Conservation (phyloP, 2,888 invertebrate species). For the Macaria liturata region DNA sequence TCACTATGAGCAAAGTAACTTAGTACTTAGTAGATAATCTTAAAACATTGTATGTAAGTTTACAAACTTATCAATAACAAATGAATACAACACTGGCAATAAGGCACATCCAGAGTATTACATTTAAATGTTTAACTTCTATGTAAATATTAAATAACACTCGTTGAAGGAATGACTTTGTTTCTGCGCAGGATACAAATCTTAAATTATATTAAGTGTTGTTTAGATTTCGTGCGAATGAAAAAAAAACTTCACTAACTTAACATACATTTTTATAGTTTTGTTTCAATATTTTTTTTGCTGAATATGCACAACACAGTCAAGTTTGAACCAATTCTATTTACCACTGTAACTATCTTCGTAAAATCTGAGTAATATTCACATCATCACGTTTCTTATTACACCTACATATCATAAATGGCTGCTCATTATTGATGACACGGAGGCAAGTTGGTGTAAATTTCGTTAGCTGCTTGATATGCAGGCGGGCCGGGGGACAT, state of each 20-base stretch:
- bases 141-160: slow-evolving; percentile 22
- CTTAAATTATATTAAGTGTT: slow-evolving; percentile 3
- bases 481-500: slow-evolving; percentile 70
- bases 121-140: slow-evolving; percentile 7
- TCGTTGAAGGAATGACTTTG: slow-evolving; percentile 22
- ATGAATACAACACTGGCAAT: slow-evolving; percentile 21
- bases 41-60: no score
- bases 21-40: no score
- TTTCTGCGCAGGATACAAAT: slow-evolving; percentile 5
- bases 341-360: no score
- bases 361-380: no score
- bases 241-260: no score
- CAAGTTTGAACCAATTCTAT: no score
- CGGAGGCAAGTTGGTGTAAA: slow-evolving; percentile 52
- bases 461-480: slow-evolving; percentile 63
- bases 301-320: no score
- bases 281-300: no score
- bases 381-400: background rate
- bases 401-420: background rate
- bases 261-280: no score
- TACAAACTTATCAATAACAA: no score
- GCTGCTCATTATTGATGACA: slow-evolving; percentile 28
- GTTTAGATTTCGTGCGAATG: no score
- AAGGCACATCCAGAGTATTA: slow-evolving; percentile 43
- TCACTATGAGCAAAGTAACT: no score